A percentile compares a stretch with the other conserved stretches of the same genome.
Evolutionary conservation across 2,797 vertebrate species (phyloP).

Genomic region (Sebastes oblongus): DNA sequence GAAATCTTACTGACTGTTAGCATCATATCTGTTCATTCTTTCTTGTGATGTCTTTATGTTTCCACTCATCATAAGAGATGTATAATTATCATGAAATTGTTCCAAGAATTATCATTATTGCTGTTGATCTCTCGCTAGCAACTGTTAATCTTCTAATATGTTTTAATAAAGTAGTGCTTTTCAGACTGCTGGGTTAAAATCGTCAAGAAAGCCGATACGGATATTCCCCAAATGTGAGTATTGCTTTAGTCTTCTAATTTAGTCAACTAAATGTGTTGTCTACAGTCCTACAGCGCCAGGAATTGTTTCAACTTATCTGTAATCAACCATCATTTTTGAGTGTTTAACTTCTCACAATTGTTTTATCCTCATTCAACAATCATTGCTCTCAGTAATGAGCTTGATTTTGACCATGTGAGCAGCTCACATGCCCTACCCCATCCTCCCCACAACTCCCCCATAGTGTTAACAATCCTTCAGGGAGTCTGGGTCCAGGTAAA

Average conservation of each 20-base stretch:
- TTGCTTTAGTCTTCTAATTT: not conserved
- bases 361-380: slow-evolving; percentile 5
- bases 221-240: not conserved
- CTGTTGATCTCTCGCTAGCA: slow-evolving; percentile 16
- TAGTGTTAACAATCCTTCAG: slow-evolving; percentile 36
- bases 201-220: not conserved
- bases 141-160: not conserved
- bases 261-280: not conserved
- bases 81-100: slow-evolving; percentile 10
- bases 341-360: not conserved
- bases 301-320: not conserved
- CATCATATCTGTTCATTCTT: not conserved
- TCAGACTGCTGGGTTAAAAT: not conserved
- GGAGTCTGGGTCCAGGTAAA: slow-evolving; percentile 51
- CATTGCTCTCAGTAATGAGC: slow-evolving; percentile 33
- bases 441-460: not conserved
- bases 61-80: slow-evolving; percentile 2
- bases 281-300: not conserved
- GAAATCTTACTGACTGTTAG: not conserved
- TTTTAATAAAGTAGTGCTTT: slow-evolving; percentile 17
- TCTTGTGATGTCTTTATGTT: not conserved
- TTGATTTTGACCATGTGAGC: slow-evolving; percentile 28
- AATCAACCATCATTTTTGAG: not conserved
- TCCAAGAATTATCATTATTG: slow-evolving; percentile 2
- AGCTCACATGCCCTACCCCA: not conserved